Evolutionary conservation across 2,797 vertebrate genomes (phyloP), one percentile per base, ranked within the genome.

Genomic region (Gymnopithys bicolor): DNA sequence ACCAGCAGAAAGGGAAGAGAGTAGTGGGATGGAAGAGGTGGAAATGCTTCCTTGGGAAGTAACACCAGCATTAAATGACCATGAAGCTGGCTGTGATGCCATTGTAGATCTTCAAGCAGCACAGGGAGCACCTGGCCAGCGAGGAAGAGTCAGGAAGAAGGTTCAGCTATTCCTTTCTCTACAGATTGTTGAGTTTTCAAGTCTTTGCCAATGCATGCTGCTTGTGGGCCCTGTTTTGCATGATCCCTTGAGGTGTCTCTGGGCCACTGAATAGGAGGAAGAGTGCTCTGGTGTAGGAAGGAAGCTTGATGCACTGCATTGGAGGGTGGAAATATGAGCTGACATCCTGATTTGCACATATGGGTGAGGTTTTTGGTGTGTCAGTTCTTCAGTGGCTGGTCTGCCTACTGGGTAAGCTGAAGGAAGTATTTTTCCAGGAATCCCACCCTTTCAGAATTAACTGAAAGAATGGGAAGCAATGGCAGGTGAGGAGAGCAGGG

Each of bases 241-340:
- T 33, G 75, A 41, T 74, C 41, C 69, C 56, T 43, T 27, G 78
- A 67, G 45, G 48, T 51, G 70, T 87, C 8, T 63, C 33, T 88
- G n/a, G 43, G 37, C 33, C 32, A 23, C 14, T 94, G 73, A 91
- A 95, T 91, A 52, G 90, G 87, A 95, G 93, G 94, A 96, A 85
- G 7, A 64, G 75, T 64, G 39, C 45, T 49, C 13, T 0, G 1
- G 68, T 43, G 71, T 41, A 79, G 92, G 84, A 93, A 94, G 90
- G 95, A 96, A 93, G 52, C 17, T 1, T 76, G 93, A 88, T 86
- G 74, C 45, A 33, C 49, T 53, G 67, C 27, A 14, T 12, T 49
- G 30, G 13, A 52, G 9, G 49, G 11, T 52, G 51, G 74, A 79
- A 51, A 30, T 30, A 11, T 1, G 10, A 86, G 80, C 59, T 82